Evolutionary conservation across 35 echinoderm and acorn worm species (phyloP), one percentile per base, ranked within the genome.

Genomic region (Stichopus chloronotus): DNA sequence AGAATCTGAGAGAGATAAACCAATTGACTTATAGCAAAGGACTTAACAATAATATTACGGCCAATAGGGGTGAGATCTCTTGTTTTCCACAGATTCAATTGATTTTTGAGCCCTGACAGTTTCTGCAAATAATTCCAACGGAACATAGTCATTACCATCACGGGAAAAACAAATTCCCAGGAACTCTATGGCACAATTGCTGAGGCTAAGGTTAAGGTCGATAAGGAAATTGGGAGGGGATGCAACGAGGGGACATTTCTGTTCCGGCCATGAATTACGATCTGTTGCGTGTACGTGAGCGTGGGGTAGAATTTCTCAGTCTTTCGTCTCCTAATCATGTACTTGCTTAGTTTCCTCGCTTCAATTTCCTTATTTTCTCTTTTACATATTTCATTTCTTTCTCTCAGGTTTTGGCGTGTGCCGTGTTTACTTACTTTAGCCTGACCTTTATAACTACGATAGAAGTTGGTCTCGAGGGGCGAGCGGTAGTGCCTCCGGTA

Each of bases 81-180:
- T n/a, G n/a, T n/a, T n/a, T n/a, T n/a, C n/a, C n/a, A n/a, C n/a
- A n/a, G n/a, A n/a, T n/a, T n/a, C n/a, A n/a, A n/a, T n/a, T n/a
- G n/a, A n/a, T n/a, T n/a, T n/a, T n/a, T n/a, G n/a, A n/a, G n/a
- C n/a, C n/a, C n/a, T n/a, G n/a, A n/a, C n/a, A 78, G 10, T 20
- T 78, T 78, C 74, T 78, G 74, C 14, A 78, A 8, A 9, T 78
- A 78, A 1, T 78, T 78, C 19, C 21, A 78, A n/a, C 74, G 74
- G 74, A 19, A 78, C 1, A 78, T n/a, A 78, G n/a, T 78, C 5
- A 78, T 78, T 78, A 20, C 74, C 74, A 78, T 78, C 74, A 19
- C 52, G 74, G 14, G 74, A 78, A 78, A 78, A 78, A 20, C 74
- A 78, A 78, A 78, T 78, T 14, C 74, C 74, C 74, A 78, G 74